These are phyloP conservation scores for Hemiprocne comata DNA, from an alignment of 2,113 vertebrate species.

Conservation along the genomic window DNA sequence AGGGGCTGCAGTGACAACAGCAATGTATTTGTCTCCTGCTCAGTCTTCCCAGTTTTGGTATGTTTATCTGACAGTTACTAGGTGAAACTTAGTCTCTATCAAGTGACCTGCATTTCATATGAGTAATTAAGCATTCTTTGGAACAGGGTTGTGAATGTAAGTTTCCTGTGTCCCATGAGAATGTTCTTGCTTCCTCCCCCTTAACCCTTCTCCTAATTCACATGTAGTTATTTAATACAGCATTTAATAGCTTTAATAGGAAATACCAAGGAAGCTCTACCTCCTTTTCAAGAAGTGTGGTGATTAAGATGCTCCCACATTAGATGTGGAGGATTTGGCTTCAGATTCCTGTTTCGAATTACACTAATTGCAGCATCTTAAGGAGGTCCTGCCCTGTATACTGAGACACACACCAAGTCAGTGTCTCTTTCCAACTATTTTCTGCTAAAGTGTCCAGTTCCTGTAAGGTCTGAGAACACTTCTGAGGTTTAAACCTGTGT, in stretches of 20 bases:
- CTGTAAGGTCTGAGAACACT: neutral
- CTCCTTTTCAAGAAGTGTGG: neutral
- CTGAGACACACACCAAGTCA: neutral
- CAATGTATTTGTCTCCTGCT: neutral
- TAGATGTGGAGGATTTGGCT: neutral
- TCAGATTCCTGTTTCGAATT: neutral
- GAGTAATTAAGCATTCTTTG: neutral
- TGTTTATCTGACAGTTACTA: neutral
- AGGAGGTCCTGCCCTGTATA: neutral
- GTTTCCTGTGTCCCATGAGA: neutral
- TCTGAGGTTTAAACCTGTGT: neutral
- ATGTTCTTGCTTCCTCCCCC: neutral
- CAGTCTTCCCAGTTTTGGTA: neutral
- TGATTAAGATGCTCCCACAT: neutral
- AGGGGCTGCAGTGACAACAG: neutral
- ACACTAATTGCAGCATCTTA: neutral
- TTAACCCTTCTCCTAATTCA: neutral
- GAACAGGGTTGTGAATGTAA: neutral
- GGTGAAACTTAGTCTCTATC: neutral
- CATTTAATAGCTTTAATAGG: slow-evolving; percentile 11
- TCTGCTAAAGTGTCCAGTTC: neutral
- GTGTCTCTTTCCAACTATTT: neutral
- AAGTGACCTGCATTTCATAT: neutral
- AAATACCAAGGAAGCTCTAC: neutral
- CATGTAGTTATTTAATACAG: neutral